Conservation (phyloP, 2,797 vertebrate species). For the Fratercula arctica region DNA sequence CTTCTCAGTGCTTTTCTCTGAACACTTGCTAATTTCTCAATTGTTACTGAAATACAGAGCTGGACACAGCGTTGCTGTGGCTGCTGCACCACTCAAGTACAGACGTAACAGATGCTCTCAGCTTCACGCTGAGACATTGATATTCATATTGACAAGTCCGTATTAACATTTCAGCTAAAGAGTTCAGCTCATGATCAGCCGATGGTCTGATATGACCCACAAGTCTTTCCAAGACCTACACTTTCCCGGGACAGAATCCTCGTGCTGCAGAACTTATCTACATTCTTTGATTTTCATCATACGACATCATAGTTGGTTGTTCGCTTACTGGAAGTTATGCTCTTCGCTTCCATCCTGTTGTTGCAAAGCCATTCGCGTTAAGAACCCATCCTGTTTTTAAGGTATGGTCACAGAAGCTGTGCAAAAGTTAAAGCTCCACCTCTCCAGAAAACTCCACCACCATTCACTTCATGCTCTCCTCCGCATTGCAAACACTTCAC, state of each 20-base stretch:
- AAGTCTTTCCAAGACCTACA: not conserved
- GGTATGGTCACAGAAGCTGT: not conserved
- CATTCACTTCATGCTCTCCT: not conserved
- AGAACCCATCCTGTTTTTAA: not conserved
- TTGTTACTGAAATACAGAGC: not conserved
- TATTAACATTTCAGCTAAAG: not conserved
- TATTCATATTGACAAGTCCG: not conserved
- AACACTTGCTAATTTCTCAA: not conserved
- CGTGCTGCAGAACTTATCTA: not conserved
- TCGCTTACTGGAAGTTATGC: not conserved
- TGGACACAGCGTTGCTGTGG: not conserved
- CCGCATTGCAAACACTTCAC: not conserved
- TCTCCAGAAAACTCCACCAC: not conserved
- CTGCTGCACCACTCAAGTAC: not conserved
- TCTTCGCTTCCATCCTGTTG: not conserved
- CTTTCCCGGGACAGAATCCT: not conserved
- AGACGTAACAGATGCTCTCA: rapidly evolving
- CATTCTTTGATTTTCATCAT: not conserved
- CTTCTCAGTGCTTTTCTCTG: not conserved
- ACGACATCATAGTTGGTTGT: rapidly evolving
- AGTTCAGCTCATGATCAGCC: not conserved
- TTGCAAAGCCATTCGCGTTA: not conserved
- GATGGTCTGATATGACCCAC: not conserved
- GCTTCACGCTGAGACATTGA: not conserved
- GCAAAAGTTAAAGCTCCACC: not conserved